These are phyloP conservation scores for Drosophila fuyamai DNA, from an alignment of 1,140 invertebrate species.

Conservation along the genomic window DNA sequence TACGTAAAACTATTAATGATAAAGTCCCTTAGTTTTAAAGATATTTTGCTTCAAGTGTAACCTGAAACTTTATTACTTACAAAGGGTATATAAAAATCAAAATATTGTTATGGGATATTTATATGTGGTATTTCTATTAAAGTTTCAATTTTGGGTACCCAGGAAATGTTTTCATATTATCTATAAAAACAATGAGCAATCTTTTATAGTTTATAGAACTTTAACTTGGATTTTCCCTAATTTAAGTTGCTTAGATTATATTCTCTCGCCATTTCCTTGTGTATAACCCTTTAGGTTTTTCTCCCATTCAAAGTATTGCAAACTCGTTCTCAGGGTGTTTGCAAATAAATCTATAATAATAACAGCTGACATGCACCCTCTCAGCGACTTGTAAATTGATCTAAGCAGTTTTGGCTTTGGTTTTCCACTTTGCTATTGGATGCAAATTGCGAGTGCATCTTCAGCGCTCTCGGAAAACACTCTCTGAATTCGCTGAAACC, in stretches of 20 bases:
- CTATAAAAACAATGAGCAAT: not conserved
- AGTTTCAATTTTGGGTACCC: too few relatives aligned
- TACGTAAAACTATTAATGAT: too few relatives aligned
- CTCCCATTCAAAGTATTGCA: slow-evolving; percentile 9
- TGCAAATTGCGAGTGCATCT: slow-evolving; percentile 71
- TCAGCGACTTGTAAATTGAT: slow-evolving; percentile 67
- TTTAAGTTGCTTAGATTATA: not conserved
- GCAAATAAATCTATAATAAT: slow-evolving; percentile 34
- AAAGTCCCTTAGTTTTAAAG: too few relatives aligned
- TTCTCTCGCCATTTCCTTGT: slow-evolving; percentile 14
- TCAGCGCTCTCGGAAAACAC: not conserved
- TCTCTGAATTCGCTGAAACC: not conserved
- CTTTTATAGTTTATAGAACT: too few relatives aligned
- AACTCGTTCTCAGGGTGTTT: slow-evolving; percentile 26
- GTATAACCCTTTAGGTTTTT: slow-evolving; percentile 1
- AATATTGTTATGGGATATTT: too few relatives aligned
- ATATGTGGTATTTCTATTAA: too few relatives aligned
- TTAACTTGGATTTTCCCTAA: not conserved
- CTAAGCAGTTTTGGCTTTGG: slow-evolving; percentile 54
- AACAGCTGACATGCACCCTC: slow-evolving; percentile 31
- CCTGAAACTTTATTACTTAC: too few relatives aligned
- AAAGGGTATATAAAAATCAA: too few relatives aligned
- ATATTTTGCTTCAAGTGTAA: too few relatives aligned
- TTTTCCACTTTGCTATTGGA: slow-evolving; percentile 51
- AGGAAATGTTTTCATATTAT: not conserved